Base-by-base conservation (phyloP, 53 echinoderm and acorn worm genomes). In the Paracentrotus lividus region DNA sequence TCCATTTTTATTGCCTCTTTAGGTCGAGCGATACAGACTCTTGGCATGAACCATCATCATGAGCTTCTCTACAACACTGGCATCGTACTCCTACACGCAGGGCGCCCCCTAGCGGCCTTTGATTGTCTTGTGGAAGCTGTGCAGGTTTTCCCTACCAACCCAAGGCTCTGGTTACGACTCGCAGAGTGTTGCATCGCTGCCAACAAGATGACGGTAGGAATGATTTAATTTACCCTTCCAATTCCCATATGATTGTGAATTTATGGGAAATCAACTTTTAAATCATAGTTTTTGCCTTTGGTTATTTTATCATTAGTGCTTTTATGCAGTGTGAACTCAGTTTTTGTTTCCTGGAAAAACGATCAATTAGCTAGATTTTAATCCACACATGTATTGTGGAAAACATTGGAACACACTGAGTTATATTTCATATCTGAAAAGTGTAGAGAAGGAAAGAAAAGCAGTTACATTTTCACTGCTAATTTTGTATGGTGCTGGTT, bases 181-280 rank as follows among this genome's bases (percentile, higher is more conserved):
- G 99, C 99, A 0, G 99, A 99, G 81, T 99, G 99, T 85, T 99
- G 99, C 88, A 97, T 99, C n/a, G 95, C 96, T 49, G 99, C 95
- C 52, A 94, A 97, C 57, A 91, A 93, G 90, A 42, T 59, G 31
- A 51, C 90, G 78, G 95, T 96, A 64, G 52, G 95, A n/a, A 57
- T 81, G 2, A n/a, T n/a, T n/a, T n/a, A n/a, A n/a, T n/a, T n/a
- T n/a, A n/a, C n/a, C 26, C 8, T 13, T 54, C 16, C 54, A 15
- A n/a, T 15, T 53, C 53, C 53, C 53, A 53, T 4, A 15, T 53
- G 53, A 53, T 15, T 53, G 1, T 53, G 3, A 13, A 53, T 2
- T 53, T 15, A 53, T 4, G 15, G n/a, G n/a, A n/a, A n/a, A n/a
- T n/a, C n/a, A n/a, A n/a, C n/a, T n/a, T n/a, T n/a, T n/a, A n/a